Evolutionary conservation across 2,113 vertebrate species (phyloP).

Genomic region (Lathamus discolor): DNA sequence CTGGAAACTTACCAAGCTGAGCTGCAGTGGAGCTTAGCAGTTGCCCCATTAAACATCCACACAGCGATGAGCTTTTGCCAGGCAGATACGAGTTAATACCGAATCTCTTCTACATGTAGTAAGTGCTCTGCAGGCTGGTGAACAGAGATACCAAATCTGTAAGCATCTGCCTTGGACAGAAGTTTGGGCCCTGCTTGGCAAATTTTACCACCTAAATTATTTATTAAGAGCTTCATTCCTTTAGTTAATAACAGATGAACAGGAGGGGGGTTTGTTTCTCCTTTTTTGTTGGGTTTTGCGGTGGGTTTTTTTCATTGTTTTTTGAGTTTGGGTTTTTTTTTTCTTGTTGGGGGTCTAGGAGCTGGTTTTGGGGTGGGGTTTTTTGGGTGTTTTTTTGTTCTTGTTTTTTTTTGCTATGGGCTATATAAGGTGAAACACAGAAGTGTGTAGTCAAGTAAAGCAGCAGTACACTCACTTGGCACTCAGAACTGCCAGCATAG

Average conservation of each 20-base stretch:
- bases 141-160: background rate
- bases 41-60: background rate
- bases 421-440: background rate
- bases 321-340: background rate
- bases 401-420: background rate
- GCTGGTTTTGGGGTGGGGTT: background rate
- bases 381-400: background rate
- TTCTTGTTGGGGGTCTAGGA: background rate
- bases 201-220: background rate
- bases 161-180: background rate
- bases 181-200: background rate
- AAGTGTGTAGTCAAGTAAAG: background rate
- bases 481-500: background rate
- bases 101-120: background rate
- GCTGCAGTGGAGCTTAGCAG: background rate
- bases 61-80: background rate
- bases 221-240: background rate
- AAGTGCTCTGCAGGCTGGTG: background rate
- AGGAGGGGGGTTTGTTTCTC: background rate
- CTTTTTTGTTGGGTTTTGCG: too few species aligned
- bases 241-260: background rate
- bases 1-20: background rate
- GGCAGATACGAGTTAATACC: background rate
- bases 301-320: background rate
- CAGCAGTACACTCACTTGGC: rapidly evolving